Percentiles rank a stretch among this genome's conserved stretches.
Evolutionary conservation across 2,797 vertebrate species (phyloP).

Genomic region (Petrocephalus sullivani): DNA sequence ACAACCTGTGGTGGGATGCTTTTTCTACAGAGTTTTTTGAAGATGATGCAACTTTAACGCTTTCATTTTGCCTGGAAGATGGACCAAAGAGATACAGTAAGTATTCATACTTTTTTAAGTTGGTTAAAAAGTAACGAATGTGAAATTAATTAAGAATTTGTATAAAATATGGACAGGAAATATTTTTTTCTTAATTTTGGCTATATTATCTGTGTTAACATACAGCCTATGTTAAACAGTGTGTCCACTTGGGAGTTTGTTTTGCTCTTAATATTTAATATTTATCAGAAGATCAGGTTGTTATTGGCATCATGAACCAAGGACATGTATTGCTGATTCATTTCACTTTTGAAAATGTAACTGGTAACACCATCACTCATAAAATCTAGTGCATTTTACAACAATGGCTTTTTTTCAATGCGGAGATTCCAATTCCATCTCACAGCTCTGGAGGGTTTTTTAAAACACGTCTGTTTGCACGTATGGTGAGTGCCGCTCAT

Average conservation of each 20-base stretch:
- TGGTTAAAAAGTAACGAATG: not conserved
- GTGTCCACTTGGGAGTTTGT: not conserved
- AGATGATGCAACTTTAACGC: conserved; percentile 94
- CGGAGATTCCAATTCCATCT: not conserved
- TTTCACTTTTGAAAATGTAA: not conserved
- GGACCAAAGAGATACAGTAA: conserved; percentile 99
- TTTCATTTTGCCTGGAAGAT: conserved; percentile 99
- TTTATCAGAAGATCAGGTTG: not conserved
- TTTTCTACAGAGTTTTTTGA: conserved; percentile 98
- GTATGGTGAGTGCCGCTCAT: not conserved
- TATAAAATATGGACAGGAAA: not conserved
- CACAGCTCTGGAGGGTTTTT: conserved; percentile 9
- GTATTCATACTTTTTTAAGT: conserved; percentile 36
- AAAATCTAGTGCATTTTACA: not conserved
- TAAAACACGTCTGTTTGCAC: not conserved
- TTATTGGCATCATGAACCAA: not conserved
- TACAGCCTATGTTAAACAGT: not conserved
- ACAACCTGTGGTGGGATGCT: conserved; percentile 99
- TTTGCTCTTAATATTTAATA: not conserved
- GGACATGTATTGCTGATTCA: not conserved
- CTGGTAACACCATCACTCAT: not conserved
- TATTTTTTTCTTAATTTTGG: not conserved
- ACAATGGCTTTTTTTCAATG: not conserved
- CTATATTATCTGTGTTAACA: not conserved
- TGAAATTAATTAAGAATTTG: not conserved